Percentiles rank a stretch among this genome's conserved stretches.
These are phyloP conservation scores for Nesoenas mayeri DNA, from an alignment of 2,113 vertebrate species.

Conservation along the genomic window DNA sequence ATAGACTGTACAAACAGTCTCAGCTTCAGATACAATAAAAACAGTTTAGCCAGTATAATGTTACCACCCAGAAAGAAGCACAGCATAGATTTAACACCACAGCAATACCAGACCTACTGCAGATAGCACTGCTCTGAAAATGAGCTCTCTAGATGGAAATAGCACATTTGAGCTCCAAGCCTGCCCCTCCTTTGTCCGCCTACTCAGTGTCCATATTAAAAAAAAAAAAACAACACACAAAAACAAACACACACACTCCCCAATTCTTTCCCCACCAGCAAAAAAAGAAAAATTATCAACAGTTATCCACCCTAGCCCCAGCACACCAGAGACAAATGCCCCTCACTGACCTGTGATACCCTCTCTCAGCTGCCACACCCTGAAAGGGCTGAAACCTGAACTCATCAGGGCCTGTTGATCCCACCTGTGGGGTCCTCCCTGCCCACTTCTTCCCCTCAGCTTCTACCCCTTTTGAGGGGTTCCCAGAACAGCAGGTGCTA, in stretches of 20 bases:
- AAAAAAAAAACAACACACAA: not conserved
- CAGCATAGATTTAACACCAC: fast-evolving
- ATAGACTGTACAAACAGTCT: not conserved
- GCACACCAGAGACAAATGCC: fast-evolving
- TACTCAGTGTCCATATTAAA: not conserved
- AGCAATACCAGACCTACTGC: not conserved
- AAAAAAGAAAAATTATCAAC: not conserved
- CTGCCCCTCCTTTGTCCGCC: not conserved
- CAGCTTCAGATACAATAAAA: not conserved
- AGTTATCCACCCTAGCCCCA: too few species aligned
- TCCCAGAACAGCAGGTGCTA: not conserved
- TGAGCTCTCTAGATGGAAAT: fast-evolving
- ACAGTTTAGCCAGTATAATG: fast-evolving
- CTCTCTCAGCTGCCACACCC: fast-evolving
- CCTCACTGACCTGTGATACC: fast-evolving
- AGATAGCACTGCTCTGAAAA: not conserved
- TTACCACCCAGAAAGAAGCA: not conserved
- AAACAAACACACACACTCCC: not conserved
- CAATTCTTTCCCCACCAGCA: not conserved
- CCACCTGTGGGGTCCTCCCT: not conserved
- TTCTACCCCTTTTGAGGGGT: fast-evolving
- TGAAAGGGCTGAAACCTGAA: fast-evolving
- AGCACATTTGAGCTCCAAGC: fast-evolving
- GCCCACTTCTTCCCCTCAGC: not conserved
- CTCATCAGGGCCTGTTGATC: fast-evolving